These are phyloP conservation scores for Xestobium rufovillosum DNA, from an alignment of 2,888 invertebrate genomes.

Conservation along the genomic window DNA sequence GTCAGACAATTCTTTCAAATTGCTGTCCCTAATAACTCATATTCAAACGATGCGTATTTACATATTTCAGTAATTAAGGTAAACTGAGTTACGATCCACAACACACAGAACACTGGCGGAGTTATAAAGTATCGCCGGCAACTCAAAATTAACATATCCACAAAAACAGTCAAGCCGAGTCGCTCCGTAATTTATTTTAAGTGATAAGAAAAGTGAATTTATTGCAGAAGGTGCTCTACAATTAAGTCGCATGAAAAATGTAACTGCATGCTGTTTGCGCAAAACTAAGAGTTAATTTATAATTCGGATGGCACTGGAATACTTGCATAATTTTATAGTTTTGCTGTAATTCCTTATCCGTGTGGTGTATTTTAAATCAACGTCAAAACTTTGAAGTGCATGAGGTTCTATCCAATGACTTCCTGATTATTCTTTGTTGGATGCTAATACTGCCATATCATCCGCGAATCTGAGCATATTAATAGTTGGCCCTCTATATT, in stretches of 20 bases:
- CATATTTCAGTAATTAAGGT: slow-evolving; percentile 42
- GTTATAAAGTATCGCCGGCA: slow-evolving; percentile 33
- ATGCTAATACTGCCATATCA: too few species aligned
- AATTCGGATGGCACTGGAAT: too few species aligned
- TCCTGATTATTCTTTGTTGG: too few species aligned
- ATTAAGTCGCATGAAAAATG: slow-evolving; percentile 31
- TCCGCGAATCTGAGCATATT: too few species aligned
- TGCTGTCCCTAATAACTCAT: slow-evolving; percentile 33
- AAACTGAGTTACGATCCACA: slow-evolving; percentile 22
- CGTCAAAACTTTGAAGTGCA: too few species aligned
- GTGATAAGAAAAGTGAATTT: slow-evolving; percentile 35
- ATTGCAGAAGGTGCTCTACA: slow-evolving; percentile 27
- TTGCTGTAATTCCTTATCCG: too few species aligned
- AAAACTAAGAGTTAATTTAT: too few species aligned
- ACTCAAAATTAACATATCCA: slow-evolving; percentile 34
- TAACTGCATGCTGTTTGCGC: slow-evolving; percentile 23
- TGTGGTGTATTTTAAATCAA: too few species aligned
- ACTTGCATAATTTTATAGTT: too few species aligned
- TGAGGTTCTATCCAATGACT: too few species aligned
- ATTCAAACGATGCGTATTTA: slow-evolving; percentile 39
- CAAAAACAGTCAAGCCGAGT: slow-evolving; percentile 30
- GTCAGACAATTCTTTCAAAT: slow-evolving; percentile 37
- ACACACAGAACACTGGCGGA: too few species aligned
- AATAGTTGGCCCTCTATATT: too few species aligned
- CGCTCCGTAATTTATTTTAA: slow-evolving; percentile 31